Conservation (phyloP, 1,140 invertebrate species). For the Marisa cornuarietis region DNA sequence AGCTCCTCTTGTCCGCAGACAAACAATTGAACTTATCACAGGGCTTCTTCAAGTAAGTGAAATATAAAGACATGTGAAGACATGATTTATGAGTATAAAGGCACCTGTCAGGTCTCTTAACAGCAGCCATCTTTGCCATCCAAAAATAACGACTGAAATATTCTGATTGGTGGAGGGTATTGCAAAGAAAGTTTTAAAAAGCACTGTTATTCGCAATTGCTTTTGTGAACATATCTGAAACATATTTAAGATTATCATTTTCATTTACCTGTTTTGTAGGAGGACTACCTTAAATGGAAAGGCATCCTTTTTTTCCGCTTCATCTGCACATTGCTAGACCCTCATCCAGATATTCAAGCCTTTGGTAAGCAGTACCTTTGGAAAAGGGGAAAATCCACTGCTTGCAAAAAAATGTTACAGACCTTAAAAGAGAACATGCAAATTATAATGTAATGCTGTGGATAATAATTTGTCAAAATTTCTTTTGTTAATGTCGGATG, state of each 20-base stretch:
- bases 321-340: conserved; percentile 69
- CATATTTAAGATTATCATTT: background rate
- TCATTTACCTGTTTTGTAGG: conserved; percentile 47
- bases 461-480: too few species aligned
- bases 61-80: too few species aligned
- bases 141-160: too few species aligned
- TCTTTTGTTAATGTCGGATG: too few species aligned
- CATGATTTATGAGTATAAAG: too few species aligned
- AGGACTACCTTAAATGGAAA: conserved; percentile 76
- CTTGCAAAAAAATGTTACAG: too few species aligned
- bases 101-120: too few species aligned
- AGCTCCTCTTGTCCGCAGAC: conserved; percentile 69
- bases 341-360: conserved; percentile 49
- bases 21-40: conserved; percentile 72
- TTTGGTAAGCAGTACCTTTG: conserved; percentile 48
- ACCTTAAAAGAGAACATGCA: too few species aligned
- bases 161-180: background rate
- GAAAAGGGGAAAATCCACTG: too few species aligned
- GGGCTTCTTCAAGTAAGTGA: conserved; percentile 69
- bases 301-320: conserved; percentile 74
- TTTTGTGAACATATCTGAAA: background rate
- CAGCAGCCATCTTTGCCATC: too few species aligned
- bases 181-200: background rate
- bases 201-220: conserved; percentile 8
- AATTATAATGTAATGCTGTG: too few species aligned